These are phyloP conservation scores for Epinephelus coioides DNA, from an alignment of 2,797 vertebrate genomes.

Conservation along the genomic window DNA sequence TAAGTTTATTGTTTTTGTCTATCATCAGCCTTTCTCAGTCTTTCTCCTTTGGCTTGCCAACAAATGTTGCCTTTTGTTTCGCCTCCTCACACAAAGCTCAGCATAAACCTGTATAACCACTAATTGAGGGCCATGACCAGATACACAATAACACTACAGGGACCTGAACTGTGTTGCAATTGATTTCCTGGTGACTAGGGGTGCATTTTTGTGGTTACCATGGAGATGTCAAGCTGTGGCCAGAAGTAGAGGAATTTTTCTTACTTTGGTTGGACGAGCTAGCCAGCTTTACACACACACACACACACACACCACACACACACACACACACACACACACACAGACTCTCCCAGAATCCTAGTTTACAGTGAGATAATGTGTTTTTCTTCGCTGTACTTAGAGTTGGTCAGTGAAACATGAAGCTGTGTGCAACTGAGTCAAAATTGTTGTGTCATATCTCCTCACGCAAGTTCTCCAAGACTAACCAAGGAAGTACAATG, in stretches of 20 bases:
- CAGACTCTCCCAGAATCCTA: constrained; percentile 8
- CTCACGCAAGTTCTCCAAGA: constrained; percentile 43
- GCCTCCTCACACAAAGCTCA: constrained; percentile 32
- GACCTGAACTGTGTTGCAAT: constrained; percentile 59
- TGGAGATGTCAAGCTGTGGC: constrained; percentile 64
- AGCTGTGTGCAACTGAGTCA: constrained; percentile 15
- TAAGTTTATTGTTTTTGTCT: not conserved
- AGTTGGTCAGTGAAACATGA: constrained; percentile 49
- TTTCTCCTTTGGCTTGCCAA: constrained; percentile 12
- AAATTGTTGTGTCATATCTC: constrained; percentile 48
- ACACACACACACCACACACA: constrained; percentile 23
- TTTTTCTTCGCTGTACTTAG: constrained; percentile 58
- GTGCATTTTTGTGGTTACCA: constrained; percentile 70
- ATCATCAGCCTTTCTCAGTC: constrained; percentile 32
- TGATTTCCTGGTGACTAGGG: constrained; percentile 60
- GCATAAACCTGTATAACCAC: constrained; percentile 40
- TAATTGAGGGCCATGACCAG: constrained; percentile 41
- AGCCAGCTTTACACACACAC: constrained; percentile 24
- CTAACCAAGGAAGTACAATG: constrained; percentile 31
- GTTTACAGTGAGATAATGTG: constrained; percentile 66
- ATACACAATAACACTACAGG: constrained; percentile 47
- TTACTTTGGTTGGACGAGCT: constrained; percentile 38
- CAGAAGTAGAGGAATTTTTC: constrained; percentile 28
- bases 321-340: not conserved
- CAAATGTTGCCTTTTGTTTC: constrained; percentile 25